Conservation (phyloP, 2,888 invertebrate genomes). For the Platynereis dumerilii region DNA sequence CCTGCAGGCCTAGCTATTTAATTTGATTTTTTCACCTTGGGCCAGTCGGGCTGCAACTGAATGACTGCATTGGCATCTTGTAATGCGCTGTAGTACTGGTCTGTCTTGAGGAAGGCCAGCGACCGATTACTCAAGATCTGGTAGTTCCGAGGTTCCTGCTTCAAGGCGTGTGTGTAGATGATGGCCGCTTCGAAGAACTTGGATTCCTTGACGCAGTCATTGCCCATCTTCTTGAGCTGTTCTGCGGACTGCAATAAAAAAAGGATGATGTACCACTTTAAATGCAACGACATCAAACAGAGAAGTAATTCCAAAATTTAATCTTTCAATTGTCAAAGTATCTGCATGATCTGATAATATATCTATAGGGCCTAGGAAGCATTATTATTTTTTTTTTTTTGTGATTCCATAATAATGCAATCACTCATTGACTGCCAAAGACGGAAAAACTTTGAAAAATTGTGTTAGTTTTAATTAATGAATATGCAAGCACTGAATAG, state of each 20-base stretch:
- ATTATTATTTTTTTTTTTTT: no score
- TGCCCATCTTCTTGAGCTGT: conserved; percentile 76
- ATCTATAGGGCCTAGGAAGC: no score
- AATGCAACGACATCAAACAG: no score
- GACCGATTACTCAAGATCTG: conserved; percentile 81
- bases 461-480: no score
- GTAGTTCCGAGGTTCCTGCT: conserved; percentile 75
- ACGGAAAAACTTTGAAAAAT: no score
- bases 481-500: no score
- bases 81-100: conserved; percentile 78
- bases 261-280: neutral
- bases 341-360: no score
- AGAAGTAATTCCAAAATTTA: no score
- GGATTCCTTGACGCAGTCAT: conserved; percentile 76
- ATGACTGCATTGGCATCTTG: conserved; percentile 82
- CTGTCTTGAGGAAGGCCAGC: conserved; percentile 77
- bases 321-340: no score
- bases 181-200: conserved; percentile 79
- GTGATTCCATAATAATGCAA: no score
- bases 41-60: conserved; percentile 77
- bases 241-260: conserved; percentile 62
- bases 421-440: no score
- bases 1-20: no score
- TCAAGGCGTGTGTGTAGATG: conserved; percentile 81
- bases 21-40: conserved; percentile 69